A percentile compares a stretch with the other conserved stretches of the same genome.
phyloP scores from a whole-genome alignment of 2,797 vertebrate genomes.

The Rhabdophis nuchalis region DNA sequence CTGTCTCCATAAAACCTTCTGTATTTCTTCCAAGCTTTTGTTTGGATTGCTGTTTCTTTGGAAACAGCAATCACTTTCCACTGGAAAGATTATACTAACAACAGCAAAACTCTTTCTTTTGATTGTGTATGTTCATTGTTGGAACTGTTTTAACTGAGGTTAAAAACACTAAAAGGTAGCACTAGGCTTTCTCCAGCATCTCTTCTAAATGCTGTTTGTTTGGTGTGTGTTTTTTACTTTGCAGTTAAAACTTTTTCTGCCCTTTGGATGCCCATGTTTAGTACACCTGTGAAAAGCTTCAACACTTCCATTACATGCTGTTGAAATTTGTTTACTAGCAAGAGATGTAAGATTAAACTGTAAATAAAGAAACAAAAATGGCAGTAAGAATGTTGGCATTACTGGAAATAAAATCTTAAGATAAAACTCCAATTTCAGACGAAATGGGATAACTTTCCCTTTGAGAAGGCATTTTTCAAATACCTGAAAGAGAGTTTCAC shows the following conservation, averaged over 20 bases:
- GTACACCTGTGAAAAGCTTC: background rate
- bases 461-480: background rate
- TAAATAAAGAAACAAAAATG: background rate
- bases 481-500: background rate
- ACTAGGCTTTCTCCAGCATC: background rate
- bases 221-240: background rate
- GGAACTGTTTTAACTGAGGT: background rate
- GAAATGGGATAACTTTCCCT: background rate
- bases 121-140: background rate
- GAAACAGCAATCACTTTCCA: background rate
- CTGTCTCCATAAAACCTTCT: background rate
- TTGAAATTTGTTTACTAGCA: background rate
- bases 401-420: constrained; percentile 32
- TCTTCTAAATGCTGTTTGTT: background rate
- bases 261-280: background rate
- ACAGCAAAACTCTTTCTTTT: background rate
- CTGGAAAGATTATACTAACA: background rate
- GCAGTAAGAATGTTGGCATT: constrained; percentile 24
- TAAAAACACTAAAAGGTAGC: background rate
- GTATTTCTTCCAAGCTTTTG: background rate
- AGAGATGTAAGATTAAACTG: background rate
- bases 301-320: background rate
- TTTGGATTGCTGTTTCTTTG: background rate
- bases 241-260: background rate
- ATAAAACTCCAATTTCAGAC: constrained; percentile 32